phyloP scores from a whole-genome alignment of 2,888 invertebrate species.

The Tenthredo mesomela region DNA sequence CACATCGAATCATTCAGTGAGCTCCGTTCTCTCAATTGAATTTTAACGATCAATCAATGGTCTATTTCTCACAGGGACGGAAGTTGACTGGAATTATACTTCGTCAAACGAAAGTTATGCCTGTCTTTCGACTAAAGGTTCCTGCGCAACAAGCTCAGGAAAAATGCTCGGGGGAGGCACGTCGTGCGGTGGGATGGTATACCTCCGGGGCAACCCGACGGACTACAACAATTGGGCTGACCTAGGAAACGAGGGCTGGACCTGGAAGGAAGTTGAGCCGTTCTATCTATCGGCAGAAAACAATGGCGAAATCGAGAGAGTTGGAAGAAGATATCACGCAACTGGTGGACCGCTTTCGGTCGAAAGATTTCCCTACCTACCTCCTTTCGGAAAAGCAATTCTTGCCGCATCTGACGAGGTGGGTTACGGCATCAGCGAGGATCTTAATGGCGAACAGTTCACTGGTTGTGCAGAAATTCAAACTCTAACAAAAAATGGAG shows the following conservation, averaged over 20 bases:
- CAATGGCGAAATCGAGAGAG: constrained; percentile 82
- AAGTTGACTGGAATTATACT: constrained; percentile 85
- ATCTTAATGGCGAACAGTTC: not conserved
- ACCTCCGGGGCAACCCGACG: constrained; percentile 86
- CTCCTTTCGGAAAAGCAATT: not conserved
- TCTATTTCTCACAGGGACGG: constrained; percentile 71
- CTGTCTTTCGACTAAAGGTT: constrained; percentile 78
- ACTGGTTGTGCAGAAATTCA: not conserved
- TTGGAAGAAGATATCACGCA: constrained; percentile 74
- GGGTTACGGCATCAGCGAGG: constrained; percentile 18
- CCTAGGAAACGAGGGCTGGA: constrained; percentile 87
- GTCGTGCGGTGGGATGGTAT: constrained; percentile 85
- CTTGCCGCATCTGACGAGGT: constrained; percentile 76
- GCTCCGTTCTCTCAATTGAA: not conserved
- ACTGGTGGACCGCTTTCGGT: constrained; percentile 1
- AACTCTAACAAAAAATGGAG: not conserved
- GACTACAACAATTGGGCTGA: constrained; percentile 88
- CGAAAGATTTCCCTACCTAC: not conserved
- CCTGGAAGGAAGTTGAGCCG: constrained; percentile 72
- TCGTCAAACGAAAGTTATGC: constrained; percentile 84
- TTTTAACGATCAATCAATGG: constrained; percentile 24
- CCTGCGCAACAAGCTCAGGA: constrained; percentile 84
- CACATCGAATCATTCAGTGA: not conserved
- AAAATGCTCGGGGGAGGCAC: constrained; percentile 60
- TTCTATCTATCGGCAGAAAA: constrained; percentile 69